These are phyloP conservation scores for Cyprinella venusta DNA, from an alignment of 2,797 vertebrate species.

Conservation along the genomic window DNA sequence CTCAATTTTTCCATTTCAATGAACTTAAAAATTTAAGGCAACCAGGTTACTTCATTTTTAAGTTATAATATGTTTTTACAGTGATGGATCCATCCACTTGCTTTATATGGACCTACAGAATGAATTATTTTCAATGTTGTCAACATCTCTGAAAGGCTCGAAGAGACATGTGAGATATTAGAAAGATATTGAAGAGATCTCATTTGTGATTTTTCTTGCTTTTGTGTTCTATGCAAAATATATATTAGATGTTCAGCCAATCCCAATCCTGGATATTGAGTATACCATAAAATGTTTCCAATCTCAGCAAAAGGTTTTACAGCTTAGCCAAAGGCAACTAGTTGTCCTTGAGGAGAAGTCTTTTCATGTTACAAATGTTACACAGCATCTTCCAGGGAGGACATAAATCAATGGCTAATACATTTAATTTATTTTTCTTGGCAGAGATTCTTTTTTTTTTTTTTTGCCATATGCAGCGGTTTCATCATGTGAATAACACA, in stretches of 20 bases:
- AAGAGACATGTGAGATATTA: background rate
- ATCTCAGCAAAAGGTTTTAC: conserved; percentile 63
- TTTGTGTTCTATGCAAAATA: background rate
- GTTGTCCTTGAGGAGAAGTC: conserved; percentile 63
- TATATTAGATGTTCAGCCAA: conserved; percentile 47
- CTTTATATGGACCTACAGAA: too few relatives aligned
- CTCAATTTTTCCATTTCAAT: too few relatives aligned
- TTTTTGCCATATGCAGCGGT: conserved; percentile 21
- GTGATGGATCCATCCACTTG: too few relatives aligned
- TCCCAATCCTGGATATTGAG: conserved; percentile 49
- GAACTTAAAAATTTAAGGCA: too few relatives aligned
- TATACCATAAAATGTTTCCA: conserved; percentile 60
- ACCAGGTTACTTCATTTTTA: too few relatives aligned
- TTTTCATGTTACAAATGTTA: conserved; percentile 16
- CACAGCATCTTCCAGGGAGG: conserved; percentile 12
- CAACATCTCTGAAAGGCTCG: background rate
- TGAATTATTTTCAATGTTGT: too few relatives aligned
- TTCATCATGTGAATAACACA: conserved; percentile 40
- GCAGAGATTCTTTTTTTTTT: conserved; percentile 28
- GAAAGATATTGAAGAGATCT: too few relatives aligned
- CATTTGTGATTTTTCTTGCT: background rate
- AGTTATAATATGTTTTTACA: too few relatives aligned
- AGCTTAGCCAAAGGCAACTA: conserved; percentile 44
- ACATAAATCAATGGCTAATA: conserved; percentile 39
- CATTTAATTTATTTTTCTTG: conserved; percentile 40